Base-by-base conservation (phyloP, 2,797 vertebrate species). In the Liasis olivaceus region DNA sequence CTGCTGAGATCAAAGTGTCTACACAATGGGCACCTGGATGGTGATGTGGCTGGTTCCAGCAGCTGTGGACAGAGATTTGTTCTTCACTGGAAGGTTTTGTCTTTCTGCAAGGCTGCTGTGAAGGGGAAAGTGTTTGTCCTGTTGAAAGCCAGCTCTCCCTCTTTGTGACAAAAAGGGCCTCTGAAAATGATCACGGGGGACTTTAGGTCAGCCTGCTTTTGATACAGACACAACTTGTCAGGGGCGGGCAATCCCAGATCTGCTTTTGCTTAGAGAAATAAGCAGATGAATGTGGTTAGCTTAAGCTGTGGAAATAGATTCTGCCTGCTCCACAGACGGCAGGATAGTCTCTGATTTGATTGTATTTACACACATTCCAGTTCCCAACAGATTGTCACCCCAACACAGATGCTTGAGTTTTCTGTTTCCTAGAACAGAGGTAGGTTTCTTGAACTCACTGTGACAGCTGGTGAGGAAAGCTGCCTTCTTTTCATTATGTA, bases 401-500 rank as follows among this genome's bases (percentile, higher is more conserved):
- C 69, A 81, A 6, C 36, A 1, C 89, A 93, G 93, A n/a, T 66
- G 81, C 89, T 17, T 0, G 89, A 0, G 93, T 85, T 93, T 91
- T 86, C 56, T 84, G 64, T 63, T 22, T 62, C 36, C 92, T 64
- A 4, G 77, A 91, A 91, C 20, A 28, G 90, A 84, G 90, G 31
- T 86, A n/a, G 60, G 0, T 90, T 92, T 62, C 13, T 89, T 28
- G 92, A 28, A n/a, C 64, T 93, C 6, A 42, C 64, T 87, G 15
- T 84, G 94, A 88, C 94, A 93, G 96, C 92, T 92, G 56, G 89
- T 66, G 89, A 87, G 89, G 81, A 92, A 93, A 91, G 36, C 56
- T 94, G 87, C 93, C 91, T 77, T 11, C n/a, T n/a, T 2, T 22
- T 7, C 12, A 24, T 20, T 59, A 15, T 89, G 24, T 66, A 26